Conservation (phyloP, 2,797 vertebrate species). For the Apogon talboti region DNA sequence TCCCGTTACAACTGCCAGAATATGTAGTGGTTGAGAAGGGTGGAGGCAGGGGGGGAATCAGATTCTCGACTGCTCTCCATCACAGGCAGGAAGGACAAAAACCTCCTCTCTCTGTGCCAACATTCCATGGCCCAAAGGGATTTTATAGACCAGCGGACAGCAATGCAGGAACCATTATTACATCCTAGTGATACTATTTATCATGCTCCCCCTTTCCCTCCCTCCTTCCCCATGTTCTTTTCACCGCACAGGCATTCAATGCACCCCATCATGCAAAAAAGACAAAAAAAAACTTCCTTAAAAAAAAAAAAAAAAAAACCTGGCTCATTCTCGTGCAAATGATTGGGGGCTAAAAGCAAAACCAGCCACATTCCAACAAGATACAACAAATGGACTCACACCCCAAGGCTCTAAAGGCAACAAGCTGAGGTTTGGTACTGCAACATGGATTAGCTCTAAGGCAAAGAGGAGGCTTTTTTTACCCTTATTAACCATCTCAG, state of each 20-base stretch:
- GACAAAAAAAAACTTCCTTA: conserved; percentile 33
- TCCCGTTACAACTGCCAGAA: conserved; percentile 50
- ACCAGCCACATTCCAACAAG: conserved; percentile 68
- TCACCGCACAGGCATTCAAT: conserved; percentile 57
- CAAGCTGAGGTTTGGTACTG: conserved; percentile 42
- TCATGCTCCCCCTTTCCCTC: conserved; percentile 53
- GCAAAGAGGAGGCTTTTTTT: conserved; percentile 43
- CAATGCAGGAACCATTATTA: conserved; percentile 82
- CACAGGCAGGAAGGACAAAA: conserved; percentile 76
- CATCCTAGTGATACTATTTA: conserved; percentile 80
- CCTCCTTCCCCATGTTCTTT: conserved; percentile 46
- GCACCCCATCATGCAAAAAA: conserved; percentile 61
- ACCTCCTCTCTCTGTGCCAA: conserved; percentile 71
- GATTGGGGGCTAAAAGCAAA: conserved; percentile 52
- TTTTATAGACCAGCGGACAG: conserved; percentile 85
- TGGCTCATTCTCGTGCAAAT: conserved; percentile 76
- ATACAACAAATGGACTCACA: conserved; percentile 48
- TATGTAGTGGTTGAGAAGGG: conserved; percentile 44
- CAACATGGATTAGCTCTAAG: conserved; percentile 58
- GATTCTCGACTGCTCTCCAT: conserved; percentile 66
- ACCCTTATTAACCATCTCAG: conserved; percentile 36
- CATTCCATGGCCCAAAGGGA: conserved; percentile 81
- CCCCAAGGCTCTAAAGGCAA: conserved; percentile 35
- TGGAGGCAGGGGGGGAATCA: conserved; percentile 38
- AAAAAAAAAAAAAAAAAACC: conserved; percentile 26